Evolutionary conservation across 2,113 vertebrate genomes (phyloP), one percentile per base, ranked within the genome.

Genomic region (Ophiodon elongatus): DNA sequence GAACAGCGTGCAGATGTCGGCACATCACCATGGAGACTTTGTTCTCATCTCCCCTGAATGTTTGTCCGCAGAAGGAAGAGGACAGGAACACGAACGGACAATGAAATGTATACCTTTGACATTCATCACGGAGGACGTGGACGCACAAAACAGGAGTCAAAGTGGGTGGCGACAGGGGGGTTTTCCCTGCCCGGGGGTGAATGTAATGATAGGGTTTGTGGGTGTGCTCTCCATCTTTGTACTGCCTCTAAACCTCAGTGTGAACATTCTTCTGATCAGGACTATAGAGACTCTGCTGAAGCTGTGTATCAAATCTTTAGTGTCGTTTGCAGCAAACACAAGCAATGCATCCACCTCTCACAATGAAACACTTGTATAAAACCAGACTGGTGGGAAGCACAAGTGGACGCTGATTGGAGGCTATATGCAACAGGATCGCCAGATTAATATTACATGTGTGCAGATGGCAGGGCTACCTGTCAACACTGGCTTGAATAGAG

Each of bases 231-330:
- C 85, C 45, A 73, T 95, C 39, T 93, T 92, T 29, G 57, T 86
- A 25, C 91, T 95, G 37, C 95, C 95, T 39, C 90, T 93, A 37
- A 84, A 88, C 68, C 86, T 96, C n/a, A 90, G 93, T 0, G 86
- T 95, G 47, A 96, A 95, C 70, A 80, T 94, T 62, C 47, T 93
- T 14, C 85, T 96, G 47, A 84, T 96, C 76, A 85, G 86, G 67
- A 90, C 85, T 52, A 74, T 95, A 43, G 95, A 95, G 70, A 67
- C 60, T 4, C 31, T 94, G 76, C 76, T 94, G 66, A 86, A 90
- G 63, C 59, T 76, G 56, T 74, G 45, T 4, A 52, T 93, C 3
- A 84, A 56, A 74, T 73, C 50, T 71, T 35, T 94, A 25, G n/a
- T 85, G 50, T 71, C 73, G 17, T 43, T 47, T 33, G 2, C 43